A percentile compares a stretch with the other conserved stretches of the same genome.
phyloP scores from a whole-genome alignment of 2,113 vertebrate genomes.

The Corythornis cristatus region DNA sequence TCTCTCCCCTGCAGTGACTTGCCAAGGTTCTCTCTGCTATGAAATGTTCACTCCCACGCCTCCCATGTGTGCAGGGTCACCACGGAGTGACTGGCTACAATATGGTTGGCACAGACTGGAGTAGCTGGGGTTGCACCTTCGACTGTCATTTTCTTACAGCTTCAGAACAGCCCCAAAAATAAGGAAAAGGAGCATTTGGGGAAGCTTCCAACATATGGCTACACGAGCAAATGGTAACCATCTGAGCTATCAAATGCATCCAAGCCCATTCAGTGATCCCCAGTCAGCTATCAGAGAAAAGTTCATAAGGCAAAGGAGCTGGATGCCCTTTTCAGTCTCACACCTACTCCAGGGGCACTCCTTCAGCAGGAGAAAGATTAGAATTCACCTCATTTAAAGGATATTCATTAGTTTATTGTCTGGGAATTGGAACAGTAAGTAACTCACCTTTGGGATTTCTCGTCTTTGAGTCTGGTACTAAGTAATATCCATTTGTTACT shows the following conservation, averaged over 20 bases:
- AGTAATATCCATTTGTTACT: neutral
- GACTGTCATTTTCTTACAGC: neutral
- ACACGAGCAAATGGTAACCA: constrained; percentile 19
- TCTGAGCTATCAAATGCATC: neutral
- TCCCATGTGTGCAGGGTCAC: neutral
- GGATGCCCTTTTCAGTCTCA: neutral
- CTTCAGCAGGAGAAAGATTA: neutral
- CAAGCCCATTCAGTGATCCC: neutral
- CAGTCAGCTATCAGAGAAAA: neutral
- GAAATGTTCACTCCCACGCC: neutral
- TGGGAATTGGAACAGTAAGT: neutral
- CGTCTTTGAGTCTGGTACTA: neutral
- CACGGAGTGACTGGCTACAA: neutral
- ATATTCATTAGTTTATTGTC: neutral
- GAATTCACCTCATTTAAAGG: neutral
- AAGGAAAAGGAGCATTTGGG: constrained; percentile 13
- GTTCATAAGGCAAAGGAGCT: neutral
- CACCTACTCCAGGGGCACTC: neutral
- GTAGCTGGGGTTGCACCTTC: neutral
- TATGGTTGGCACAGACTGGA: neutral
- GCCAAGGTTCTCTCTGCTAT: neutral
- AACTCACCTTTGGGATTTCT: neutral
- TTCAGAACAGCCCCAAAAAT: neutral
- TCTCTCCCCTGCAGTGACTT: neutral
- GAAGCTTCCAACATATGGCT: constrained; percentile 25